Evolutionary conservation across 1,140 invertebrate genomes (phyloP).

Genomic region (Drosophila bipectinata): DNA sequence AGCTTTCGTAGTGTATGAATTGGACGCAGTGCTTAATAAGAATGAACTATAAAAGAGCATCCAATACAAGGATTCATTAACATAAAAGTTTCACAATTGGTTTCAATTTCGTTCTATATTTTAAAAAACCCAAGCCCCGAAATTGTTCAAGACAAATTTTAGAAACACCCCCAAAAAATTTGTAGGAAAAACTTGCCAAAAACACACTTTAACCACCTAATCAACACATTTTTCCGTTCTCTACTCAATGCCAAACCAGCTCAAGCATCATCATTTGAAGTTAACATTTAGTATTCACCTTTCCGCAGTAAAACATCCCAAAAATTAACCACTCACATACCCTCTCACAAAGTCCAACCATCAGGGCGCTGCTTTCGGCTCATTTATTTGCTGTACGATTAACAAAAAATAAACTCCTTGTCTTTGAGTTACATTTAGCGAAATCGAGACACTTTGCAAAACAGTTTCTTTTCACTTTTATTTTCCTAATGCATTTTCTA

Average conservation of each 20-base stretch:
- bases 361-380: conserved; percentile 56
- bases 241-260: conserved; percentile 61
- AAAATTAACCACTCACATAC: conserved; percentile 40
- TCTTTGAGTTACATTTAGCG: conserved; percentile 57
- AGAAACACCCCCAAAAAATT: conserved; percentile 4
- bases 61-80: conserved; percentile 58
- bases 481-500: conserved; percentile 56
- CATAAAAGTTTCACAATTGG: conserved; percentile 62
- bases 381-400: conserved; percentile 77
- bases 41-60: conserved; percentile 21
- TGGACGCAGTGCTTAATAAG: conserved; percentile 67
- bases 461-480: conserved; percentile 45
- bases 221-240: conserved; percentile 31
- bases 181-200: conserved; percentile 22
- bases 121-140: conserved; percentile 38
- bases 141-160: conserved; percentile 35
- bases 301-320: conserved; percentile 31
- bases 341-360: conserved; percentile 27
- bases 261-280: conserved; percentile 30
- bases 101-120: conserved; percentile 84
- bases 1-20: conserved; percentile 66
- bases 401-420: conserved; percentile 38
- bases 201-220: conserved; percentile 59
- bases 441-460: conserved; percentile 69
- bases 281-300: conserved; percentile 29